phyloP scores from a whole-genome alignment of 2,113 vertebrate genomes.

The Rhabdornis inornatus region DNA sequence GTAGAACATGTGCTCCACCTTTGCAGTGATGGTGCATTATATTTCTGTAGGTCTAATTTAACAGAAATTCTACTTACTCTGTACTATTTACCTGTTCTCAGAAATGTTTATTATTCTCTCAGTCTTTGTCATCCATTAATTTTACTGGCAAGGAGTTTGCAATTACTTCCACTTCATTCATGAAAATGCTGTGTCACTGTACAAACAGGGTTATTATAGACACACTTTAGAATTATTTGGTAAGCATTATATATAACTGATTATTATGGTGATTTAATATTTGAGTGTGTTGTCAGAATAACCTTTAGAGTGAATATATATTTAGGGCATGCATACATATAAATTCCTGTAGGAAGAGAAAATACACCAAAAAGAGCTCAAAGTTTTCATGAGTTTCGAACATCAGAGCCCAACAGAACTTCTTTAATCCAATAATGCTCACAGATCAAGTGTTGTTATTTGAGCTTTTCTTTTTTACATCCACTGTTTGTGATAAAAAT shows the following conservation, averaged over 20 bases:
- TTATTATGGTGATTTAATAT: slow-evolving; percentile 1
- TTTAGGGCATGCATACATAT: neutral
- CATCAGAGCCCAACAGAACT: neutral
- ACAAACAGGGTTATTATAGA: neutral
- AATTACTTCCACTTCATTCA: neutral
- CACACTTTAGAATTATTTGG: neutral
- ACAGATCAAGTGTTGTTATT: neutral
- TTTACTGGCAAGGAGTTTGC: neutral
- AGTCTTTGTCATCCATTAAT: neutral
- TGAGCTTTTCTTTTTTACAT: neutral
- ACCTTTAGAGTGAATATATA: neutral
- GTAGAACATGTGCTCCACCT: neutral
- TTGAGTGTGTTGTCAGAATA: neutral
- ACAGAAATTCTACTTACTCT: neutral
- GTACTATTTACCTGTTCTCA: neutral
- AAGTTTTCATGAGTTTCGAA: neutral
- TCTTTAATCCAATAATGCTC: neutral
- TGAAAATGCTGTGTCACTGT: neutral
- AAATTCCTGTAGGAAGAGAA: neutral
- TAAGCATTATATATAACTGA: neutral
- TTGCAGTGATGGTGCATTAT: neutral
- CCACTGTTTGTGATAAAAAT: neutral
- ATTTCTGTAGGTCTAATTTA: neutral
- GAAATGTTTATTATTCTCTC: neutral
- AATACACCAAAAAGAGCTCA: neutral